phyloP scores from a whole-genome alignment of 2,888 invertebrate species.

The Cantharis nigra region DNA sequence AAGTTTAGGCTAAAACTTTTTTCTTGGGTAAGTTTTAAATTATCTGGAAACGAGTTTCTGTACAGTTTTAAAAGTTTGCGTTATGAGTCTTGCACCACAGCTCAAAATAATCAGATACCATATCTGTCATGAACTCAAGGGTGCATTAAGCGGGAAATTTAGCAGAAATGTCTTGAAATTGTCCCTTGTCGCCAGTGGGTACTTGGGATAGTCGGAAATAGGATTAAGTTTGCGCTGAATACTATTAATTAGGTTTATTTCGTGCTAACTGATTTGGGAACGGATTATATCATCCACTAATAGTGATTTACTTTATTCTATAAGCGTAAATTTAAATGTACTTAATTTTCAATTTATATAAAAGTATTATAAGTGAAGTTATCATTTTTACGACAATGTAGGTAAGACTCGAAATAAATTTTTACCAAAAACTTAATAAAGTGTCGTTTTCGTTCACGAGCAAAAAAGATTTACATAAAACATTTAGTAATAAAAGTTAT shows the following conservation, averaged over 20 bases:
- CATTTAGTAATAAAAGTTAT: conserved; percentile 24
- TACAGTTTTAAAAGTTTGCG: not conserved
- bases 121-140: conserved; percentile 19
- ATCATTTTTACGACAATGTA: not conserved
- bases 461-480: conserved; percentile 27
- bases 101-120: conserved; percentile 9
- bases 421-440: not conserved
- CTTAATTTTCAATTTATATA: conserved; percentile 4
- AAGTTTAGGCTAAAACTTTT: not conserved
- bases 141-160: conserved; percentile 23
- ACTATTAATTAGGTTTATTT: conserved; percentile 24
- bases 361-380: not conserved
- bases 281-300: conserved; percentile 20
- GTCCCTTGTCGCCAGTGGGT: conserved; percentile 24
- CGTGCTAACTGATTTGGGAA: conserved; percentile 21
- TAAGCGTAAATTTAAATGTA: conserved; percentile 14
- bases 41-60: not conserved
- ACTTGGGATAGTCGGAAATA: conserved; percentile 18
- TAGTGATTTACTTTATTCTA: conserved; percentile 21
- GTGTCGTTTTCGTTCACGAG: not conserved
- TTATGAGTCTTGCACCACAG: not conserved
- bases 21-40: not conserved
- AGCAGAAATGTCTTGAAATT: conserved; percentile 23
- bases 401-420: not conserved
- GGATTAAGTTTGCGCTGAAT: conserved; percentile 21